These are phyloP conservation scores for Cremastobaeus sp. DNA, from an alignment of 2,888 invertebrate genomes.

Conservation along the genomic window DNA sequence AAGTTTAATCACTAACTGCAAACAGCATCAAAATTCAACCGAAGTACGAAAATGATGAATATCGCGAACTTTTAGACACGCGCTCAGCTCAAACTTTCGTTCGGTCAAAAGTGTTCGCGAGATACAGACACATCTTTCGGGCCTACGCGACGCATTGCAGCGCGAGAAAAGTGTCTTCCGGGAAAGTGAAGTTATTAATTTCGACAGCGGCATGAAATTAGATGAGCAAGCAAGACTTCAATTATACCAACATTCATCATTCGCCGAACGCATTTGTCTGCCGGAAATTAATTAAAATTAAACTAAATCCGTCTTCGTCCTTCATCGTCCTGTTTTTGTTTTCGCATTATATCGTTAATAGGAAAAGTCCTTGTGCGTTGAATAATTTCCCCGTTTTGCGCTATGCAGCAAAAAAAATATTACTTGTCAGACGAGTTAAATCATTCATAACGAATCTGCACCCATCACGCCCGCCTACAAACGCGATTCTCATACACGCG, in stretches of 20 bases:
- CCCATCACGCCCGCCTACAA: no score
- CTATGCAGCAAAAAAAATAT: slow-evolving; percentile 13
- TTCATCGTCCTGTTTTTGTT: not conserved
- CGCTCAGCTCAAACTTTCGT: no score
- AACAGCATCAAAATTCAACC: no score
- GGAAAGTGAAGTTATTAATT: slow-evolving; percentile 8
- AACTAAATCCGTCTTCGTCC: no score
- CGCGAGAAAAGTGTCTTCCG: not conserved
- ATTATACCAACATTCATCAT: slow-evolving; percentile 5
- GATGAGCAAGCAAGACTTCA: slow-evolving; percentile 7
- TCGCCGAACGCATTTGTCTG: not conserved
- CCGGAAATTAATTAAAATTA: slow-evolving; percentile 18
- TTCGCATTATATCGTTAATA: slow-evolving; percentile 5
- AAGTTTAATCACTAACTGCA: no score
- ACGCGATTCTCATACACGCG: slow-evolving; percentile 7
- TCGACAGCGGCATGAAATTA: slow-evolving; percentile 5
- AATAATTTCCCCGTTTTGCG: slow-evolving; percentile 42
- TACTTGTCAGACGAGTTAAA: slow-evolving; percentile 42
- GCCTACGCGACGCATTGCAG: not conserved
- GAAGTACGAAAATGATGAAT: no score
- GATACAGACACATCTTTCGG: no score
- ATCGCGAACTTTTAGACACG: no score
- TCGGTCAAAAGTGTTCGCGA: no score
- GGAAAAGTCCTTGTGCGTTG: no score
- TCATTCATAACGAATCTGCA: slow-evolving; percentile 57